A percentile compares a stretch with the other conserved stretches of the same genome.
Evolutionary conservation across 2,797 vertebrate species (phyloP).

Genomic region (Mallotus villosus): DNA sequence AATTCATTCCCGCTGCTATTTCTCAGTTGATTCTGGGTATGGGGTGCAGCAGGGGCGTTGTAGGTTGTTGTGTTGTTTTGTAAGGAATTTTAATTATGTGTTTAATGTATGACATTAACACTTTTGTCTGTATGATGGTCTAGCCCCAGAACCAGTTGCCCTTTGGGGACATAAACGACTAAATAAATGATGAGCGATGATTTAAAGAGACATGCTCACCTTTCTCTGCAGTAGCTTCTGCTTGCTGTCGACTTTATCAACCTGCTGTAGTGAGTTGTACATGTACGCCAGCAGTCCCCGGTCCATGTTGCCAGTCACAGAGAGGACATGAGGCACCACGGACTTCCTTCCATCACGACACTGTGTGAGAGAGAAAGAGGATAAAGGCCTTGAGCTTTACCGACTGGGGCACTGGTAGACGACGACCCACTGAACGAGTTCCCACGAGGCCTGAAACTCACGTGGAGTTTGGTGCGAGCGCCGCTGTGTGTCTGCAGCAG

Average conservation of each 20-base stretch:
- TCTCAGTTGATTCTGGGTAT: too few species aligned
- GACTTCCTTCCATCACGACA: constrained; percentile 82
- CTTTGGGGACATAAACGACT: too few species aligned
- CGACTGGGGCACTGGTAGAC: neutral
- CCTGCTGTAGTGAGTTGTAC: constrained; percentile 85
- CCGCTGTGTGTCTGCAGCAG: constrained; percentile 77
- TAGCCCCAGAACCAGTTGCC: too few species aligned
- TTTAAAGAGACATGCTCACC: constrained; percentile 59
- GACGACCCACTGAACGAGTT: neutral
- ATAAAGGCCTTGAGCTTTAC: neutral
- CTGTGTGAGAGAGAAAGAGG: constrained; percentile 59
- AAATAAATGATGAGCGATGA: neutral
- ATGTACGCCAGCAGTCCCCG: constrained; percentile 83
- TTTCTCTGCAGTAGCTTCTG: constrained; percentile 80
- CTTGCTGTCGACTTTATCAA: constrained; percentile 72
- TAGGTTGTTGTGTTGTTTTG: neutral
- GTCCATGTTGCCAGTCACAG: constrained; percentile 84
- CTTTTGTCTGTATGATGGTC: too few species aligned
- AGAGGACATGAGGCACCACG: constrained; percentile 83
- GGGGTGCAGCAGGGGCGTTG: too few species aligned
- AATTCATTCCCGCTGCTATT: too few species aligned
- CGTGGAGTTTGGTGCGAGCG: constrained; percentile 72
- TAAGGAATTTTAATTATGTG: too few species aligned
- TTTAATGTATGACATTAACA: neutral
- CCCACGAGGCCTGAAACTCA: constrained; percentile 39